Base-by-base conservation (phyloP, 2,113 vertebrate genomes). In the Chitala chitala region DNA sequence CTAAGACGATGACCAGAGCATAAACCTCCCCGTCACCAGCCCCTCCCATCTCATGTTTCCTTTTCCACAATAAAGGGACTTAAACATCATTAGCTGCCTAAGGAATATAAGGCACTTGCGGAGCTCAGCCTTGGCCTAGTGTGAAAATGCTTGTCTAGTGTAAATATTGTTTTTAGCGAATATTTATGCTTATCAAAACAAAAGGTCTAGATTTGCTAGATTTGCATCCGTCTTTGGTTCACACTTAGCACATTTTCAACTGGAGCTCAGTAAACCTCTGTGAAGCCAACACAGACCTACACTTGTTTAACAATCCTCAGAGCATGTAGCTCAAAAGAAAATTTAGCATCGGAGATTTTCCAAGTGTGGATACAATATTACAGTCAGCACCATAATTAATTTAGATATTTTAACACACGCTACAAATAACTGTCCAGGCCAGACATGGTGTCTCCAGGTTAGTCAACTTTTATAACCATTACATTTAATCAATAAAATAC, bases 101-200 rank as follows among this genome's bases (percentile, higher is more conserved):
- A 22, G 9, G 50, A 73, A 64, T 64, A 46, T 63, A 51, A 15
- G 24, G 44, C 29, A 64, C 58, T 73, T 73, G 50, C 53, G 24
- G 54, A 29, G 22, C 44, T 7, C 15, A 33, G 31, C 42, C 58
- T 4, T 44, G 4, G 13, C 17, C 20, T 6, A 75, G 73, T 54
- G 50, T 54, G 61, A 55, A 68, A 68, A 68, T 66, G 63, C 61
- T 38, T 38, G 13, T 69, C 63, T 44, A 26, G 61, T 55, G 63
- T 68, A 68, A 75, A 75, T 68, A 75, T 68, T 74, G 38, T 64
- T 74, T 74, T n/a, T 65, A 54, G 51, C 22, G 40, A 40, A 59
- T 72, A 72, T 72, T 72, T 72, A 33, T 22, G 51, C 26, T 64
- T 64, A 73, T 44, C 58, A 73, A 73, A 73, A 73, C 72, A 73